Evolutionary conservation across 2,797 vertebrate genomes (phyloP), one percentile per base, ranked within the genome.

Genomic region (Synanceia verrucosa): DNA sequence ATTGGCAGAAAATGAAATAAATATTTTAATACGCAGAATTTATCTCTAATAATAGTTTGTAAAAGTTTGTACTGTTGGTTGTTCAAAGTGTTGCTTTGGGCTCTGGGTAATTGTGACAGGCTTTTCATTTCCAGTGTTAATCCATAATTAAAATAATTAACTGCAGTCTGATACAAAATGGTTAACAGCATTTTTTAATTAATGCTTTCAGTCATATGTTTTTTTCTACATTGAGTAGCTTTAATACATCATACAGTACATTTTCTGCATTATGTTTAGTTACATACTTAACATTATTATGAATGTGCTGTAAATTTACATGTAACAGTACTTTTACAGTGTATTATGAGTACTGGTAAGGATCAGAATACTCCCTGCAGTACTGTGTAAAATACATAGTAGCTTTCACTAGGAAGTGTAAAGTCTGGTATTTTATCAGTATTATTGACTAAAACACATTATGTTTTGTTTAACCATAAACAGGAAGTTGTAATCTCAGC

Each of bases 401-500:
- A 16, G 16, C 1, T 34, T 34, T 34, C 26, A 26, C 6, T 18
- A 10, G 48, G 18, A 50, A 16, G 7, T 28, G 18, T 16, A 19
- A 16, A 36, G 34, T n/a, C 0, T 10, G 11, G 29, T 21, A 29
- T 31, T 44, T 33, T 34, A 4, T 39, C 14, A 9, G 19, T 70
- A 6, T 4, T 14, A 2, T 9, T 36, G 13, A 36, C 28, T 50
- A 19, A 44, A 57, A 57, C 24, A 5, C 26, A n/a, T 26, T 41
- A n/a, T n/a, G 26, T 21, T 65, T 59, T 29, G 10, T 69, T 60
- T 1, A 70, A 13, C 0, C 24, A 18, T 39, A 2, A 79, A 64
- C 88, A 97, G 97, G 96, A 57, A 93, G 92, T 81, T 99, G 98
- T 84, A 97, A 96, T 82, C 92, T 97, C 58, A 94, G 94, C 81